Evolutionary conservation across 1,140 invertebrate species (phyloP).

Genomic region (Epicauta chinensis): DNA sequence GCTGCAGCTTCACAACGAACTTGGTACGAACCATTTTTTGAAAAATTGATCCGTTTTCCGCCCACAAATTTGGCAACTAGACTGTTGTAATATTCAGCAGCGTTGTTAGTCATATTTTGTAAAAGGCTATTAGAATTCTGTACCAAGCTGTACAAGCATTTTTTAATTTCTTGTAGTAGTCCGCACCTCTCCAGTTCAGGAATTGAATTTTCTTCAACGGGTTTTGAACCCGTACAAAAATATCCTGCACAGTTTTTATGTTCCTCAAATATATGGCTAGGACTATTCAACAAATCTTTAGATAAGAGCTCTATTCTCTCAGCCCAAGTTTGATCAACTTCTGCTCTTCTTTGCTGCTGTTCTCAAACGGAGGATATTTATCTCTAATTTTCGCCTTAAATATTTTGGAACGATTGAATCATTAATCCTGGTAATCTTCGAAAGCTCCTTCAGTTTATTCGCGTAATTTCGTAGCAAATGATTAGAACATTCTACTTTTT

Average conservation of each 20-base stretch:
- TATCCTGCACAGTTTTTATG: conserved; percentile 31
- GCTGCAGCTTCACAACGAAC: conserved; percentile 31
- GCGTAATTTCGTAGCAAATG: conserved; percentile 35
- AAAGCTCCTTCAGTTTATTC: conserved; percentile 23
- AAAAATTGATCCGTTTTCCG: conserved; percentile 40
- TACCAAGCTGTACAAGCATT: conserved; percentile 4
- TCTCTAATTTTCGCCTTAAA: conserved; percentile 4
- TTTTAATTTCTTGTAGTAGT: conserved; percentile 13
- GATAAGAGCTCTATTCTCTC: background rate
- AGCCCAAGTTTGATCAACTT: conserved; percentile 8
- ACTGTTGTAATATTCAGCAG: conserved; percentile 40
- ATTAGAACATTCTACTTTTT: conserved; percentile 37
- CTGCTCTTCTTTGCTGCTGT: conserved; percentile 20
- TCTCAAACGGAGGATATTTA: too few relatives aligned
- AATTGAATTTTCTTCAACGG: conserved; percentile 25
- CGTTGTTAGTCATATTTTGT: conserved; percentile 40
- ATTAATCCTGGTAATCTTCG: background rate
- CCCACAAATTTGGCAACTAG: conserved; percentile 35
- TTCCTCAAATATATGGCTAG: conserved; percentile 40
- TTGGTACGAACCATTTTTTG: conserved; percentile 29
- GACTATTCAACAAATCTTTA: conserved; percentile 31
- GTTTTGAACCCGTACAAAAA: conserved; percentile 24
- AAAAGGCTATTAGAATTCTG: conserved; percentile 32
- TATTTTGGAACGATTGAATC: conserved; percentile 5
- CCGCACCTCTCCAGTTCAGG: conserved; percentile 21